phyloP scores from a whole-genome alignment of 2,113 vertebrate genomes.

The Numenius arquata region DNA sequence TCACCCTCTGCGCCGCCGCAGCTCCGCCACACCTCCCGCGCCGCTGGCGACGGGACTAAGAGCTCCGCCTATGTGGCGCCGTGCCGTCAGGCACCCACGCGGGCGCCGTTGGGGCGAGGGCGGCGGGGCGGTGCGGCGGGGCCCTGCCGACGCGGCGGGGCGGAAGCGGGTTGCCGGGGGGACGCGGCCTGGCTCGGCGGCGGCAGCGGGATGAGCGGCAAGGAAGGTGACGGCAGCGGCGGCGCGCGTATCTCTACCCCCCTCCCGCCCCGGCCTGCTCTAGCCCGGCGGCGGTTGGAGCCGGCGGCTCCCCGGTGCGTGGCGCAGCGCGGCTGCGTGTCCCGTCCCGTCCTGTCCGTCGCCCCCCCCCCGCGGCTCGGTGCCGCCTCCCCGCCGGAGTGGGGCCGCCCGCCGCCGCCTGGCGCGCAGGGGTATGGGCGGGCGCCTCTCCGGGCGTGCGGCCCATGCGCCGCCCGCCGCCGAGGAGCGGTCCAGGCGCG shows the following conservation, averaged over 20 bases:
- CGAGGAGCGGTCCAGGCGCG: neutral
- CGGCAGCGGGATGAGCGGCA: constrained; percentile 22
- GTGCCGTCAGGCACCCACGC: neutral
- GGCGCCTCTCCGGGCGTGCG: neutral
- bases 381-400: neutral
- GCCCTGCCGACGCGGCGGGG: neutral
- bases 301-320: neutral
- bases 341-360: too few species aligned
- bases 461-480: neutral
- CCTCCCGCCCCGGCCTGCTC: too few species aligned
- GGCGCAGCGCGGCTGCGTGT: neutral
- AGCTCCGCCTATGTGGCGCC: fast-evolving
- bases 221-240: constrained; percentile 21
- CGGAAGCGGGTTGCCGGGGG: neutral
- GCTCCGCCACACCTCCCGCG: neutral
- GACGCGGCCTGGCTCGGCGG: neutral
- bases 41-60: too few species aligned
- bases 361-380: neutral
- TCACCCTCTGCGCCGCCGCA: fast-evolving
- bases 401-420: neutral
- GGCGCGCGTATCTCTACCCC: neutral
- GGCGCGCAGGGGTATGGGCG: neutral
- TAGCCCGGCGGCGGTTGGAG: too few species aligned
- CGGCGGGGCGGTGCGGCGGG: neutral
- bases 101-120: neutral